Base-by-base conservation (phyloP, 2,113 vertebrate species). In the Salvelinus sp. region DNA sequence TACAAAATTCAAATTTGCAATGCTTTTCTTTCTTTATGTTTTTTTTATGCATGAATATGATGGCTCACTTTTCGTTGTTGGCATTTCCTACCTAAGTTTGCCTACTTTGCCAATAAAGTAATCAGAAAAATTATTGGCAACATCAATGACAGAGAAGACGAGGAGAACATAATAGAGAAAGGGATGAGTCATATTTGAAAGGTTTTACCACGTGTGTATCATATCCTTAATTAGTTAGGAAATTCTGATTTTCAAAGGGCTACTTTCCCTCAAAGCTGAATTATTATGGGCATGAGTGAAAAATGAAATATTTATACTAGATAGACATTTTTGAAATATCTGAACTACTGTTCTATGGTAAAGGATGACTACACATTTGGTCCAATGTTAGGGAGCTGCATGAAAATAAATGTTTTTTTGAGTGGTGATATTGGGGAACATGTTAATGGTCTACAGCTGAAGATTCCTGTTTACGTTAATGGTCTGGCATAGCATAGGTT, bases 161-260 rank as follows among this genome's bases (percentile, higher is more conserved):
- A 33, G 33, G 33, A 75, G 58, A 33, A 33, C 18, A 54, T 20
- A 64, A 25, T 47, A 58, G 50, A 23, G 22, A 60, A 25, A n/a
- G 58, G 67, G 79, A 85, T 78, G 82, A 89, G 82, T 85, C 87
- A 87, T 77, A 66, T 86, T 86, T 87, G 79, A 81, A 84, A 72
- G 74, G 75, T 75, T 72, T 50, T 79, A 64, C 81, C 6, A 6
- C 6, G 81, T 63, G 81, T 63, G 58, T 75, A 81, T 83, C 77
- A 87, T 86, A 82, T 75, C 81, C 47, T 28, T 64, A 79, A 69
- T 83, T 81, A 69, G 47, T 70, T 80, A 81, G 84, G 78, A 74
- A 74, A 78, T 84, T 81, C 75, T 79, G 83, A 77, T 72, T 74
- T 78, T 73, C 3, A 84, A 87, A 75, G 79, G 64, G 57, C 62